phyloP scores from a whole-genome alignment of 2,888 invertebrate genomes.

The Perizoma affinitatum region DNA sequence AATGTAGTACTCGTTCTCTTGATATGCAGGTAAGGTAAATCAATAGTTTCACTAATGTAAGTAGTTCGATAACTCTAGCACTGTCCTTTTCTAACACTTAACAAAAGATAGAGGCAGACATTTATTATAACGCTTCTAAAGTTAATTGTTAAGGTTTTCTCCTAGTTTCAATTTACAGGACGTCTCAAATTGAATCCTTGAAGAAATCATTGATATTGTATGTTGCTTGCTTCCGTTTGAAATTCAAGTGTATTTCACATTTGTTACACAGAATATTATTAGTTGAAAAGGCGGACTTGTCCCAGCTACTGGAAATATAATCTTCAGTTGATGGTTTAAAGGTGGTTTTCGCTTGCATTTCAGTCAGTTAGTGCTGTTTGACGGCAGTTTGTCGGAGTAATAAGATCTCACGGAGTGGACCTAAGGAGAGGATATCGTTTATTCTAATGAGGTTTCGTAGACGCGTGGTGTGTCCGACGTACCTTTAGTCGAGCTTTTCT shows the following conservation, averaged over 20 bases:
- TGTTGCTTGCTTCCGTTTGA: slow-evolving; percentile 57
- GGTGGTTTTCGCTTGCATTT: slow-evolving; percentile 42
- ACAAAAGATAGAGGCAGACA: too few species aligned
- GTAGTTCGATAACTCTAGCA: too few species aligned
- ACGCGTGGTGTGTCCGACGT: slow-evolving; percentile 60
- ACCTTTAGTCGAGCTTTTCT: slow-evolving; percentile 44
- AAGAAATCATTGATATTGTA: slow-evolving; percentile 39
- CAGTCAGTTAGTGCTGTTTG: slow-evolving; percentile 68
- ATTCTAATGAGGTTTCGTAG: slow-evolving; percentile 81
- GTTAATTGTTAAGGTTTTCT: too few species aligned
- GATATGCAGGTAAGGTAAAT: too few species aligned
- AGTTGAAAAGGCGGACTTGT: slow-evolving; percentile 24
- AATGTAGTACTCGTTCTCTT: too few species aligned
- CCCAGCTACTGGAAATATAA: slow-evolving; percentile 42
- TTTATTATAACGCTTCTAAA: too few species aligned
- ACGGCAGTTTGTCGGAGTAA: slow-evolving; percentile 82
- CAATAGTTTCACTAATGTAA: too few species aligned
- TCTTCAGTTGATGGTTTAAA: slow-evolving; percentile 49
- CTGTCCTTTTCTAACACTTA: too few species aligned
- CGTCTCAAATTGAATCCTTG: too few species aligned
- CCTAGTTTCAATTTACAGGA: too few species aligned
- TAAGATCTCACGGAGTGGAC: slow-evolving; percentile 82
- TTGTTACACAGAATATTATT: slow-evolving; percentile 55
- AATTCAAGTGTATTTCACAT: slow-evolving; percentile 55
- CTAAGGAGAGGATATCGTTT: slow-evolving; percentile 83